Evolutionary conservation across 2,797 vertebrate genomes (phyloP).

Genomic region (Poecilia picta): DNA sequence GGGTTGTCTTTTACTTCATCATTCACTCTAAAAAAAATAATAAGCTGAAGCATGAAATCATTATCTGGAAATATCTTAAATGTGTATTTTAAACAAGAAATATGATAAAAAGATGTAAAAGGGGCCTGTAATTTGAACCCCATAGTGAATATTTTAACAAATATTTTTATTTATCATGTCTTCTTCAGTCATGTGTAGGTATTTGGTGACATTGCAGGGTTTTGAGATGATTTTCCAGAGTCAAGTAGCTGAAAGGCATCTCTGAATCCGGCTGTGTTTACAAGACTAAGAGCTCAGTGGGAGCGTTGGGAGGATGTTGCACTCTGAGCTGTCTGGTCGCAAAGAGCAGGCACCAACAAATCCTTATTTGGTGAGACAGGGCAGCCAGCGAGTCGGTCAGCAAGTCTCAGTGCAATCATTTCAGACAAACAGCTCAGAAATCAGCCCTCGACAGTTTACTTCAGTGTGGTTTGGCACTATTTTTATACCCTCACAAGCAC

Average conservation of each 20-base stretch:
- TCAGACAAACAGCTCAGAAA: conserved; percentile 10
- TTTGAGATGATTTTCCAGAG: conserved; percentile 5
- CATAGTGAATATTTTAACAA: background rate
- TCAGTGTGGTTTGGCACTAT: conserved; percentile 2
- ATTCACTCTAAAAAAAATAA: background rate
- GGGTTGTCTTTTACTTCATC: background rate
- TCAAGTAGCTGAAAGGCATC: conserved; percentile 19
- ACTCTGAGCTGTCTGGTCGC: conserved; percentile 19
- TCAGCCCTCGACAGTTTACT: background rate
- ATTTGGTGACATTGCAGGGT: conserved; percentile 35
- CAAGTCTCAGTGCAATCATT: conserved; percentile 16
- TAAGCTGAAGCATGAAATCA: background rate
- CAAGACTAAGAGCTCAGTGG: conserved; percentile 21
- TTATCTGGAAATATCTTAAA: background rate
- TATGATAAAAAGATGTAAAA: background rate
- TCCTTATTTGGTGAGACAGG: conserved; percentile 64
- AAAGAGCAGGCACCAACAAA: conserved; percentile 25
- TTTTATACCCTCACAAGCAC: background rate
- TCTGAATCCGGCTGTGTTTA: conserved; percentile 50
- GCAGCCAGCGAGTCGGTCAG: conserved; percentile 20
- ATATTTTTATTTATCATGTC: conserved; percentile 16
- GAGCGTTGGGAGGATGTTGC: conserved; percentile 19
- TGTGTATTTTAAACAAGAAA: background rate
- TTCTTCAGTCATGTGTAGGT: conserved; percentile 15
- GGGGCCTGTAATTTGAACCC: background rate